Conservation (phyloP, 64 coral and sea anemone species). For the Stichodactyla helianthus region DNA sequence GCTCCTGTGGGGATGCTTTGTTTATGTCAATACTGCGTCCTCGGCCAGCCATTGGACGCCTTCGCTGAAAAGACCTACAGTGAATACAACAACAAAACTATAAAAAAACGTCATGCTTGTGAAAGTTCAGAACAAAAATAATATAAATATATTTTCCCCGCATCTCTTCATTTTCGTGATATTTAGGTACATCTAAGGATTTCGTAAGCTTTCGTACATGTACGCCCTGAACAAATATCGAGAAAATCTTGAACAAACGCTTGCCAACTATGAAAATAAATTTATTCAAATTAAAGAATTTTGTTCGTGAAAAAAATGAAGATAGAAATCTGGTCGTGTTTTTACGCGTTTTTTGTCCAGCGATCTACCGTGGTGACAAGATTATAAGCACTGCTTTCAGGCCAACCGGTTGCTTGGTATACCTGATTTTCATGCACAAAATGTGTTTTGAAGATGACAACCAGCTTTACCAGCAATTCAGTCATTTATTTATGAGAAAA, state of each 20-base stretch:
- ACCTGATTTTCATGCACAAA: not conserved
- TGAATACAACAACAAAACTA: not conserved
- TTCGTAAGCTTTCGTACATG: not conserved
- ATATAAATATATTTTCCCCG: not conserved
- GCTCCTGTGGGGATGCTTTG: conserved; percentile 69
- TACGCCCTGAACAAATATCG: not conserved
- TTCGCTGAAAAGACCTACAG: not conserved
- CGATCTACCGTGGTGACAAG: not conserved
- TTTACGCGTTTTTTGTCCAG: not conserved
- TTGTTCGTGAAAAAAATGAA: not conserved
- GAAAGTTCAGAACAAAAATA: not conserved
- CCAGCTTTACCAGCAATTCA: not conserved
- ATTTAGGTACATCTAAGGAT: not conserved
- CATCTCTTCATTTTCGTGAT: not conserved
- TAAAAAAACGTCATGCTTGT: not conserved
- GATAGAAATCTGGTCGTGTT: not conserved
- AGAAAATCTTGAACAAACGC: not conserved
- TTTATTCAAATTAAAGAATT: not conserved
- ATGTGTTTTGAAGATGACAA: conserved; percentile 1
- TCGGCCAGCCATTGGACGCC: conserved; percentile 32
- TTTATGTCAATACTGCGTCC: conserved; percentile 81
- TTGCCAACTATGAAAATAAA: not conserved
- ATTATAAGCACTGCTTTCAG: too few species aligned
- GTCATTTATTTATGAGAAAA: conserved; percentile 22
- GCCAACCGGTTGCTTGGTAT: not conserved